phyloP scores from a whole-genome alignment of 2,888 invertebrate species.

The Leptura quadrifasciata region DNA sequence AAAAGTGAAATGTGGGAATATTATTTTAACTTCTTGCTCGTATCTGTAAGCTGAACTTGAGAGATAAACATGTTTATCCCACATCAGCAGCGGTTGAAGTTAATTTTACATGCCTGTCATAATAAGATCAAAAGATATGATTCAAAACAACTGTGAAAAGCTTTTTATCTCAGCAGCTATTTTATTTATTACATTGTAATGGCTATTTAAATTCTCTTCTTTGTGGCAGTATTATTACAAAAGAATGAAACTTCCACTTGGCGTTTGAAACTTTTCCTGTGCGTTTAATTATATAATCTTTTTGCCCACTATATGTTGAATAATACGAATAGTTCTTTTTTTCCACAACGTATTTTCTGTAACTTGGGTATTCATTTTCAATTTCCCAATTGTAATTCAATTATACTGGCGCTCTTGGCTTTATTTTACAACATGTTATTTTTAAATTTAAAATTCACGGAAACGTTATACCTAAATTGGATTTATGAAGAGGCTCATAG shows the following conservation, averaged over 20 bases:
- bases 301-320: background rate
- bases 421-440: background rate
- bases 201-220: background rate
- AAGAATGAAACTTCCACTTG: background rate
- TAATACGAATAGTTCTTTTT: background rate
- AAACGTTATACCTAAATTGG: background rate
- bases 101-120: background rate
- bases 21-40: background rate
- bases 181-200: constrained; percentile 1
- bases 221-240: background rate
- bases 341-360: background rate
- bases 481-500: background rate
- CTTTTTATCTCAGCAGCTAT: background rate
- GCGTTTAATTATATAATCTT: background rate
- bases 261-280: background rate
- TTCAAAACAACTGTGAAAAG: background rate
- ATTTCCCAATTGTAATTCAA: background rate
- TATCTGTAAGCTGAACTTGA: background rate
- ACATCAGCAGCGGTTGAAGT: constrained; percentile 1
- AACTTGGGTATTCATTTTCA: constrained; percentile 2
- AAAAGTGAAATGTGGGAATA: no score
- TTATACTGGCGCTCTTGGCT: background rate
- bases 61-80: background rate
- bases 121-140: background rate
- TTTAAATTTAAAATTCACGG: background rate